Conservation (phyloP, 1,140 invertebrate genomes). For the roundworm (Caenorhabditis elegans) region DNA sequence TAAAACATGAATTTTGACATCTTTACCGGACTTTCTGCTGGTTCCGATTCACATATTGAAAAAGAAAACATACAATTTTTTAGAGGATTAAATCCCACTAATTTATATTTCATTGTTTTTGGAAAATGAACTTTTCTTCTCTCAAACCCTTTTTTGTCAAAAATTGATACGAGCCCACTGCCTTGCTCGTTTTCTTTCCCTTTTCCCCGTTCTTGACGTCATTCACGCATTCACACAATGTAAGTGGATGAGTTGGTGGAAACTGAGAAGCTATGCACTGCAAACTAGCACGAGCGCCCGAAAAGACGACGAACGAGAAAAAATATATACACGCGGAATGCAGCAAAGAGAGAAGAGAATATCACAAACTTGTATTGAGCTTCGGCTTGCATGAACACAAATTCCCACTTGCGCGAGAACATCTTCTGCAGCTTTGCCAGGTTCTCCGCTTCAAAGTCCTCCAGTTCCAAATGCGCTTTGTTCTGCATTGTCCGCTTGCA, state of each 20-base stretch:
- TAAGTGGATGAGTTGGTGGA: slow-evolving; percentile 27
- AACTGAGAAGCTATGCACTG: slow-evolving; percentile 23
- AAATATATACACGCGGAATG: neutral
- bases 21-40: too few species aligned
- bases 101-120: too few species aligned
- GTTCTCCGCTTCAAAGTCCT: slow-evolving; percentile 97
- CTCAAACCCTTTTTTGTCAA: neutral
- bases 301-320: neutral
- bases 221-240: slow-evolving; percentile 29
- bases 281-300: slow-evolving; percentile 12
- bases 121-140: neutral
- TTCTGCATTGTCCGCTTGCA: slow-evolving; percentile 99
- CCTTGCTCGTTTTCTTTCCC: neutral
- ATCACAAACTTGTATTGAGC: slow-evolving; percentile 72
- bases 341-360: neutral
- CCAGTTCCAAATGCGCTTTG: slow-evolving; percentile 91
- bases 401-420: slow-evolving; percentile 99
- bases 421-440: slow-evolving; percentile 95
- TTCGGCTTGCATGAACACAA: slow-evolving; percentile 94
- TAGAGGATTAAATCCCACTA: too few species aligned
- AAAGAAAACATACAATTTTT: neutral
- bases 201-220: slow-evolving; percentile 26
- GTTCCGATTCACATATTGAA: too few species aligned
- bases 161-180: slow-evolving; percentile 1
- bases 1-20: too few species aligned